Conservation (phyloP, 2,888 invertebrate species). For the Cataglyphis altisquamis region DNA sequence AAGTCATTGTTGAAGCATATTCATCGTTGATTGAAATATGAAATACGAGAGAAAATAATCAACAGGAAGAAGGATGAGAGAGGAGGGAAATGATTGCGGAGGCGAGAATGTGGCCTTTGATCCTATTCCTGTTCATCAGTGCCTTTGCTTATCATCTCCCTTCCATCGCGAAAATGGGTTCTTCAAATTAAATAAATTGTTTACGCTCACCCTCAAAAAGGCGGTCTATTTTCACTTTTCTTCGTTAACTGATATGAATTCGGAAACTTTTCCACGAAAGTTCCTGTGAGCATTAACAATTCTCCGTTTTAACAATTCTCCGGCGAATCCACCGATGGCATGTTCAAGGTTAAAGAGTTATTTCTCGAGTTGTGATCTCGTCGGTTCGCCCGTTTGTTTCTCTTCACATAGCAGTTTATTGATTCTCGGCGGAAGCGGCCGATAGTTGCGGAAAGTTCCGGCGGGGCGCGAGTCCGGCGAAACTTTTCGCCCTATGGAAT, state of each 20-base stretch:
- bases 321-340: not conserved
- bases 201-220: conserved; percentile 64
- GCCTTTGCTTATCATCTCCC: conserved; percentile 58
- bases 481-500: conserved; percentile 65
- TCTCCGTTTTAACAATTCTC: not conserved
- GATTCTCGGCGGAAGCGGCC: conserved; percentile 48
- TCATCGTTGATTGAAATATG: not conserved
- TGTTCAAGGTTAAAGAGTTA: conserved; percentile 47
- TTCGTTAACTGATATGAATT: conserved; percentile 23
- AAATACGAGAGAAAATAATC: not conserved
- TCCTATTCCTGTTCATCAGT: conserved; percentile 68
- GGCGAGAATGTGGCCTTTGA: conserved; percentile 62
- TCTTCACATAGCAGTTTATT: conserved; percentile 44
- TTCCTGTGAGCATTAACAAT: conserved; percentile 38
- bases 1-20: not conserved
- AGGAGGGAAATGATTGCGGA: conserved; percentile 21
- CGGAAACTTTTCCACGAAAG: conserved; percentile 48
- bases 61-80: not conserved
- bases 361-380: not conserved
- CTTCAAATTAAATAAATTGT: conserved; percentile 71
- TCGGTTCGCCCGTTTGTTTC: not conserved
- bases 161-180: conserved; percentile 65
- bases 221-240: conserved; percentile 51
- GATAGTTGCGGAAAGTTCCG: conserved; percentile 52
- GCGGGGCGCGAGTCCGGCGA: conserved; percentile 12